Base-by-base conservation (phyloP, 2,113 vertebrate genomes). In the Thermophis baileyi region DNA sequence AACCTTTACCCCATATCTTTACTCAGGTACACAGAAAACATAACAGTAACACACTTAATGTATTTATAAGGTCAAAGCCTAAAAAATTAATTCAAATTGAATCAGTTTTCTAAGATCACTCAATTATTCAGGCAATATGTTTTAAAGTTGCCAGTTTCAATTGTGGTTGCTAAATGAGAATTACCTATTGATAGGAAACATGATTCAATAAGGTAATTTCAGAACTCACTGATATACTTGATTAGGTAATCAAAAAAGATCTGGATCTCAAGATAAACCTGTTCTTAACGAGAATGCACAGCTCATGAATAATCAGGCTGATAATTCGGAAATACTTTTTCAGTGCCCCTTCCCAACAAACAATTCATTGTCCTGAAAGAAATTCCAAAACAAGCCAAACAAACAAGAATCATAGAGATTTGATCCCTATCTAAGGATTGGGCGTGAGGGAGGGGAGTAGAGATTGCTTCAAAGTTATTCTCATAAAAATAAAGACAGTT, bases 111-210 rank as follows among this genome's bases (percentile, higher is more conserved):
- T 93, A 8, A 93, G 5, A 1, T 94, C 55, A 6, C 60, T 7
- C 93, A 94, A 94, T 94, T 24, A 74, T 91, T 12, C 89, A 90
- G 89, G 93, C 57, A 57, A 22, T 54, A 94, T 90, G 91, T 94
- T 89, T 92, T 95, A 90, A 35, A 74, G 16, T 74, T 81, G 69
- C 69, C 69, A 81, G 69, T 81, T 40, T 40, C 35, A 81, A 81
- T 9, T 81, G 69, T 81, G 35, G n/a, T 44, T 40, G 22, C 50
- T 24, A 35, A 51, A 53, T 7, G 7, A 81, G 74, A 40, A 81
- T 35, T 35, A n/a, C 7, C 49, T 30, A 12, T 51, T 27, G 22
- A n/a, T n/a, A 54, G 86, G 16, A 18, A 22, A 22, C 9, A n/a
- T 18, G 30, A 88, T 88, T 53, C n/a, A 88, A 54, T 88, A 88